These are phyloP conservation scores for Netelia virgata DNA, from an alignment of 2,888 invertebrate genomes.

Conservation along the genomic window DNA sequence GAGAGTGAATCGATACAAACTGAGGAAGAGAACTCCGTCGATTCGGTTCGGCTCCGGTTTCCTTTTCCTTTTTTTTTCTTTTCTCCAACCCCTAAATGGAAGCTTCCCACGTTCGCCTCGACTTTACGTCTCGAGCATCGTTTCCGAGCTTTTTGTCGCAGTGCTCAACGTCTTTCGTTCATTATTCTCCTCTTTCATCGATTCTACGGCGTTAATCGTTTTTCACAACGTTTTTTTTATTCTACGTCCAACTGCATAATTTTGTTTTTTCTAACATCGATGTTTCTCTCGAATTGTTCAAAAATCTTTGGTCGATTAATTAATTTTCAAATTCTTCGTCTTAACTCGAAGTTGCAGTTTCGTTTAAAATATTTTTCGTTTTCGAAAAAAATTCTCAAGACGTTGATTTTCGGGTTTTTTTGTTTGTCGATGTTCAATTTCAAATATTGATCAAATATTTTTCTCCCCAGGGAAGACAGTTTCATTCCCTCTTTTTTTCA, in stretches of 20 bases:
- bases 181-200: background rate
- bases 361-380: too few species aligned
- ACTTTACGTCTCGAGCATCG: background rate
- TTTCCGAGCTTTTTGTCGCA: background rate
- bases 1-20: conserved; percentile 1
- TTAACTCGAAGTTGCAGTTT: too few species aligned
- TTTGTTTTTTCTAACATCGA: background rate
- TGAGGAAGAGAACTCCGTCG: background rate
- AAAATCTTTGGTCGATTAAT: too few species aligned
- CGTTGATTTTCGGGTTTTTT: too few species aligned
- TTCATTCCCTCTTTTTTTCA: background rate
- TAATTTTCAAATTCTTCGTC: too few species aligned
- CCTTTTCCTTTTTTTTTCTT: background rate
- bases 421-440: too few species aligned
- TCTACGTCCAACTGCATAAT: background rate
- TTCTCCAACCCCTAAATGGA: background rate
- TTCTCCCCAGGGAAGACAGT: background rate
- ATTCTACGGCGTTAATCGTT: background rate
- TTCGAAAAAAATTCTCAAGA: too few species aligned
- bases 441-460: too few species aligned
- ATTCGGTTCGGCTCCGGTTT: background rate
- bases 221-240: background rate
- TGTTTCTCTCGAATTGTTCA: background rate
- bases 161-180: background rate
- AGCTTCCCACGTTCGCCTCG: background rate